Evolutionary conservation across 2,113 vertebrate species (phyloP), one percentile per base, ranked within the genome.

Genomic region (Dicentrarchus labrax): DNA sequence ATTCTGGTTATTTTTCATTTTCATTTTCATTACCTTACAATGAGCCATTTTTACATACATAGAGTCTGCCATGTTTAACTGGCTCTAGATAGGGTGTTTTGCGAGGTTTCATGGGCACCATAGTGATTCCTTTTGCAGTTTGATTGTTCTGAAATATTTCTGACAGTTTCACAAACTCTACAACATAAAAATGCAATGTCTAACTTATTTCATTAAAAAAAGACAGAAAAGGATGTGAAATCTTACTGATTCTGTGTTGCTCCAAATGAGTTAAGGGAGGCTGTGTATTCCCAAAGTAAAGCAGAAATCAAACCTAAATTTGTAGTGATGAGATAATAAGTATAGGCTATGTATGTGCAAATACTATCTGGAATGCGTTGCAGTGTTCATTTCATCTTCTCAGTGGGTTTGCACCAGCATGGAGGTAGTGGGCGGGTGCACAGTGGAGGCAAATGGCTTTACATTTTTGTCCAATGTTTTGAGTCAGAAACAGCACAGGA

Each of bases 271-370:
- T 64, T 57, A 13, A 47, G 30, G 51, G 50, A 65, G 57, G 21
- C 56, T 59, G 70, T 74, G 41, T 64, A 74, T 77, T 68, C 64
- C 30, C 48, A 47, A 38, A 68, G 38, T 36, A 47, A 60, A 48
- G 17, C 57, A 72, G 36, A 36, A 66, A 72, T 72, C 43, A 48
- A 72, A 77, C 30, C 21, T 16, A 45, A 64, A 70, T 41, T 15
- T 45, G 15, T 13, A 19, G 48, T 41, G 39, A 76, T 54, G 17
- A 60, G 38, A 45, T 74, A 36, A n/a, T 22, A 66, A 65, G 6
- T 57, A 11, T 8, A 53, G 24, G 54, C 68, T 56, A 39, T 72
- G 24, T 59, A 70, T 53, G 51, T 62, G 38, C 19, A 72, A 76
- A 39, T 67, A 15, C 8, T 8, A 12, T 39, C 19, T 61, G 75